These are phyloP conservation scores for Kradibia gibbosae DNA, from an alignment of 1,140 invertebrate genomes.

Conservation along the genomic window DNA sequence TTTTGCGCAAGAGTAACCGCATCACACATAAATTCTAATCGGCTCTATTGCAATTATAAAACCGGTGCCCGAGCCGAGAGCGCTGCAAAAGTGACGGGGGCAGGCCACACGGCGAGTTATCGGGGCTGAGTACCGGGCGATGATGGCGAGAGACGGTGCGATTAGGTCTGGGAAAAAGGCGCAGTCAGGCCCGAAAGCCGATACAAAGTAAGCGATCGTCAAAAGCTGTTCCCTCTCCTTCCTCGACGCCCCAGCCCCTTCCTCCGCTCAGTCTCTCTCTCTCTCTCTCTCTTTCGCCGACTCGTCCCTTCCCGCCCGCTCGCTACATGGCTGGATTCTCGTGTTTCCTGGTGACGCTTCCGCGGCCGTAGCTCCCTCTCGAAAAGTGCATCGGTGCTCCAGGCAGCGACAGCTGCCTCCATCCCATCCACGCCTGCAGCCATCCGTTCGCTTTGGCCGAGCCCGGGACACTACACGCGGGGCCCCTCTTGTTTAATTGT, in stretches of 20 bases:
- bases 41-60: not conserved
- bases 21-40: not conserved
- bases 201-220: not conserved
- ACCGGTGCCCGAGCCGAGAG: not conserved
- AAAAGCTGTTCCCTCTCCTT: not conserved
- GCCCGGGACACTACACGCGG: slow-evolving; percentile 33
- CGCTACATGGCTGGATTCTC: no score
- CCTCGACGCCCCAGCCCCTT: no score
- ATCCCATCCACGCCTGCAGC: slow-evolving; percentile 13
- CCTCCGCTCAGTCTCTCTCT: no score
- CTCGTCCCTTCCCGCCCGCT: no score
- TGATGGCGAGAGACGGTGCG: no score
- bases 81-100: no score
- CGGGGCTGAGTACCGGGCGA: not conserved
- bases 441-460: slow-evolving; percentile 51
- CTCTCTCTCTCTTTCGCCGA: no score
- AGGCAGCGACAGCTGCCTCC: slow-evolving; percentile 59
- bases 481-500: slow-evolving; percentile 42
- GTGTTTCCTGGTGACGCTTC: slow-evolving; percentile 17
- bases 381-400: slow-evolving; percentile 10
- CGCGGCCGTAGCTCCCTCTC: not conserved
- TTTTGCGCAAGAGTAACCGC: not conserved
- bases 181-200: not conserved
- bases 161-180: no score
- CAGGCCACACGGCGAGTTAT: no score